Base-by-base conservation (phyloP, 2,797 vertebrate species). In the Luscinia megarhynchos region DNA sequence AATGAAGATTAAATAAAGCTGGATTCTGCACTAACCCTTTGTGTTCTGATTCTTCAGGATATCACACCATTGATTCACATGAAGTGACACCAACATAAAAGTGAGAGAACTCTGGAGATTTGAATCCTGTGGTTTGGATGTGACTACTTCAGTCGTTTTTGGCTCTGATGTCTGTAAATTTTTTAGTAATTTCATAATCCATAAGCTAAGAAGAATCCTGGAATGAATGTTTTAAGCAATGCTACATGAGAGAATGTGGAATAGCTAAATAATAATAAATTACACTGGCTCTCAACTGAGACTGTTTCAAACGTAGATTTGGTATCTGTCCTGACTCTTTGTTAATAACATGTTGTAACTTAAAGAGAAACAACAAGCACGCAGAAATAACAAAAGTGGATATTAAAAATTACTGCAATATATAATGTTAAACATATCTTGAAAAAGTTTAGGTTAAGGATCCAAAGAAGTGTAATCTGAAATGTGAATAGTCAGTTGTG, bases 1-100 rank as follows among this genome's bases (percentile, higher is more conserved):
- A 95, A 96, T 87, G 90, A 95, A 96, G 92, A 95, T 94, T 94
- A 91, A 96, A 95, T 93, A 90, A 95, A 92, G 58, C 75, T 89
- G 81, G 41, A 74, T 90, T 84, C 41, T 92, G 46, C 10, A 20
- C 50, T 93, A 94, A 93, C 86, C 86, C 93, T 93, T 93, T 89
- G 68, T 66, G 51, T 82, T 48, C 92, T 90, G n/a, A 85, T 89
- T 91, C 72, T 94, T 51, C 34, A 79, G 45, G 34, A 61, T 73
- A 89, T 87, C 19, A 57, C 55, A 87, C 15, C 22, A 50, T 3
- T 61, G 32, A 82, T 82, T 73, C 64, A 89, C 66, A 63, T 79
- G 41, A 86, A 89, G 34, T 30, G 22, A 50, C 14, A 67, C 3
- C 4, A 93, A 19, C 12, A 51, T 27, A 77, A 76, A 94, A 70